These are phyloP conservation scores for Anabacerthia variegaticeps DNA, from an alignment of 2,797 vertebrate species.

Conservation along the genomic window DNA sequence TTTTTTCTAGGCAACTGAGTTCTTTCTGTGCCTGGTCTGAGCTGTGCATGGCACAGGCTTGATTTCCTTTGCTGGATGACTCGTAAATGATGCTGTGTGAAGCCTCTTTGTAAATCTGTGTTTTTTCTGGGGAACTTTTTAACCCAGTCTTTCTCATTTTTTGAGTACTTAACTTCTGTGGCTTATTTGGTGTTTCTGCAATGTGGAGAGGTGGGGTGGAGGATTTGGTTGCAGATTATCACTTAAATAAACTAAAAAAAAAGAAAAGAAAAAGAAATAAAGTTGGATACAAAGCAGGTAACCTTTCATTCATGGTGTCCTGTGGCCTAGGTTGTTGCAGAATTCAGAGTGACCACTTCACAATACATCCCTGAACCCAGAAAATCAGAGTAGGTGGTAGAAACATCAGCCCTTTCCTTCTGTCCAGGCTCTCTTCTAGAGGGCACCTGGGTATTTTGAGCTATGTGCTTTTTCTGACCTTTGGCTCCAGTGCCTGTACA, in stretches of 20 bases:
- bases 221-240: not conserved
- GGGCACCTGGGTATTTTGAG: not conserved
- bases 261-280: not conserved
- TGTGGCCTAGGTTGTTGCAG: not conserved
- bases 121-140: not conserved
- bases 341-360: not conserved
- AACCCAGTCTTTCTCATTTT: not conserved
- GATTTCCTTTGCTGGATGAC: not conserved
- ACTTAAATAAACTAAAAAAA: not conserved
- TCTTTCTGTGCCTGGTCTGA: not conserved
- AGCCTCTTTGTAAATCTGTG: not conserved
- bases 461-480: not conserved
- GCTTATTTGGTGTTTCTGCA: not conserved
- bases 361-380: not conserved
- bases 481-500: not conserved
- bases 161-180: not conserved
- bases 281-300: not conserved
- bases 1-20: not conserved
- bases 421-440: not conserved
- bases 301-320: accelerated
- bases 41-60: not conserved
- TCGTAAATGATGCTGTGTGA: not conserved
- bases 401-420: not conserved
- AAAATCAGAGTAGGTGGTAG: not conserved
- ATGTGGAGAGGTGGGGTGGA: not conserved